Percentiles rank a stretch among this genome's conserved stretches.
Conservation (phyloP, 2,113 vertebrate genomes). For the Ptyas mucosa region DNA sequence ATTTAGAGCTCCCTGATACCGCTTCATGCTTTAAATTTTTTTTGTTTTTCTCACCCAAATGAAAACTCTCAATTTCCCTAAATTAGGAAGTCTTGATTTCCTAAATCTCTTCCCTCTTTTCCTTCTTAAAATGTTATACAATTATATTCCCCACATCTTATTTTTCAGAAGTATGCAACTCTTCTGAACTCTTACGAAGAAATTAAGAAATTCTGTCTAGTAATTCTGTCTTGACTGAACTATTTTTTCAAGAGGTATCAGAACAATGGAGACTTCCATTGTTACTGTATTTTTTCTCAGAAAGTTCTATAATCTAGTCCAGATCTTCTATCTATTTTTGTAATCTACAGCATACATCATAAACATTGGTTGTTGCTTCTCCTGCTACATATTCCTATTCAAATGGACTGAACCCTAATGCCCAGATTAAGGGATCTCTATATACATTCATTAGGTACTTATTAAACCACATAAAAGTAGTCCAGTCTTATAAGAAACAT, state of each 20-base stretch:
- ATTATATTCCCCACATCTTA: background rate
- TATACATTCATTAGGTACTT: background rate
- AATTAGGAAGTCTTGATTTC: background rate
- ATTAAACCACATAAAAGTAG: background rate
- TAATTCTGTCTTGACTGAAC: background rate
- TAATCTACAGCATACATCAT: background rate
- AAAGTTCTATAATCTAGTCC: background rate
- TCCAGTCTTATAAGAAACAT: background rate
- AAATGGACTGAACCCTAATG: background rate
- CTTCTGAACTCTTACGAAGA: background rate
- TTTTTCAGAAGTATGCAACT: background rate
- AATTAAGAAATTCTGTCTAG: background rate
- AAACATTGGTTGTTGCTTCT: background rate
- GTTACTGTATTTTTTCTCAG: background rate
- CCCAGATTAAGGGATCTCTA: background rate
- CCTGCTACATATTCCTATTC: background rate
- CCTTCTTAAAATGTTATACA: background rate
- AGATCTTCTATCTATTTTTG: background rate
- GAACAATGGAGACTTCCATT: background rate
- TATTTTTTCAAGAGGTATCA: background rate
- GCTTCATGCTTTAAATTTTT: background rate
- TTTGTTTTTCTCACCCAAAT: background rate
- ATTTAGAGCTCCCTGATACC: background rate
- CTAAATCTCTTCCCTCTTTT: background rate
- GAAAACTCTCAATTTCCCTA: background rate